phyloP scores from a whole-genome alignment of 2,113 vertebrate genomes.

The Corynorhinus townsendii region DNA sequence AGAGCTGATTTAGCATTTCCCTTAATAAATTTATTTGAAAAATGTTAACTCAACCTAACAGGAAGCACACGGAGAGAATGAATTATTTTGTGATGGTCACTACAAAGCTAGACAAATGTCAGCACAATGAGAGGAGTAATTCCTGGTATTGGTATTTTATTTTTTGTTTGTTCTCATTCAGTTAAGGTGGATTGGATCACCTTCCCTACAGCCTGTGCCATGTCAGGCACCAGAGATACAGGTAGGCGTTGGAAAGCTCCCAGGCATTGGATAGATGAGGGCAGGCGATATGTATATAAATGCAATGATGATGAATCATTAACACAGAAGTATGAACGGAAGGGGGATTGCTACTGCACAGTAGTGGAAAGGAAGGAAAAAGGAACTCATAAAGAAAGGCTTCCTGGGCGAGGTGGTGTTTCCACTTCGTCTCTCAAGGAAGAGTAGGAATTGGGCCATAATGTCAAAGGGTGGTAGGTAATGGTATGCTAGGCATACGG shows the following conservation, averaged over 20 bases:
- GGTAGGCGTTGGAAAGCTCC: no score
- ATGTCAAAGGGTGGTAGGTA: accelerated
- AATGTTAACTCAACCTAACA: background rate
- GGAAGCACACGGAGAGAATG: background rate
- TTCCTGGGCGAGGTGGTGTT: background rate
- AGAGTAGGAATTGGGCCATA: background rate
- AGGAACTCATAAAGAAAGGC: background rate
- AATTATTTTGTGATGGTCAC: background rate
- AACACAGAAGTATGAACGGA: no score
- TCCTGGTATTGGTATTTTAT: background rate
- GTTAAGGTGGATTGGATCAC: background rate
- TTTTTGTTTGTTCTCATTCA: background rate
- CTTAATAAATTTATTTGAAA: conserved; percentile 21
- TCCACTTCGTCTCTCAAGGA: background rate
- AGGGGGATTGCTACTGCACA: background rate
- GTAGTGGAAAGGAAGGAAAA: background rate
- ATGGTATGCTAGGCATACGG: accelerated
- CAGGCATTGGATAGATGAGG: background rate
- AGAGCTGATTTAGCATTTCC: conserved; percentile 15
- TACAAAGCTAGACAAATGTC: background rate
- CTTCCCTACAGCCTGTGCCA: background rate
- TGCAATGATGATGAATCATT: background rate
- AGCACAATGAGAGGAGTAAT: background rate
- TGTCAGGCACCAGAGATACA: background rate
- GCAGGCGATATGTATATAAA: background rate